These are phyloP conservation scores for Rachycentron canadum DNA, from an alignment of 2,797 vertebrate species.

Conservation along the genomic window DNA sequence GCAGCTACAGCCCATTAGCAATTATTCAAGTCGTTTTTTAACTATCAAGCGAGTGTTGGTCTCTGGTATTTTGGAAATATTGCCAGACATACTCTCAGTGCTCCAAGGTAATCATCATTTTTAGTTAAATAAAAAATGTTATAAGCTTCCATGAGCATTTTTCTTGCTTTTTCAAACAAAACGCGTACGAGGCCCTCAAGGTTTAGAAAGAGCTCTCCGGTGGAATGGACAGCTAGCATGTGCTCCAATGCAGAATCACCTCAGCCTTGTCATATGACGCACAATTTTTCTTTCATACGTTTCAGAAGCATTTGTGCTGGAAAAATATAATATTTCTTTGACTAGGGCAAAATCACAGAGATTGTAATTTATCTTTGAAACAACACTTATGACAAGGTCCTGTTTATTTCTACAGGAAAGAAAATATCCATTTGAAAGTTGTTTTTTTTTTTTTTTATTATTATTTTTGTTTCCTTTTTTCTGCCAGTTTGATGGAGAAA, in stretches of 20 bases:
- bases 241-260: constrained; percentile 37
- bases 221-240: constrained; percentile 37
- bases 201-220: constrained; percentile 30
- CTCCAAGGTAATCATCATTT: constrained; percentile 39
- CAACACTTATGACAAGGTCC: constrained; percentile 64
- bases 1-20: constrained; percentile 3
- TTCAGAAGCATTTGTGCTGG: constrained; percentile 39
- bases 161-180: constrained; percentile 3
- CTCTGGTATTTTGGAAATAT: constrained; percentile 9
- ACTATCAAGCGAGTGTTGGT: constrained; percentile 6
- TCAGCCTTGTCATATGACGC: constrained; percentile 66
- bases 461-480: constrained; percentile 46
- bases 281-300: constrained; percentile 48
- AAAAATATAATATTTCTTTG: constrained; percentile 48
- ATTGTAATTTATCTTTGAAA: constrained; percentile 69
- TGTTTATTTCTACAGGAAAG: constrained; percentile 57
- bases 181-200: constrained; percentile 16
- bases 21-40: constrained; percentile 1
- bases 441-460: constrained; percentile 57
- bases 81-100: constrained; percentile 4
- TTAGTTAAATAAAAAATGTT: constrained; percentile 19
- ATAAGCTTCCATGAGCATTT: constrained; percentile 4
- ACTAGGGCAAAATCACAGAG: constrained; percentile 31
- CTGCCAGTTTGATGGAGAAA: constrained; percentile 33
- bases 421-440: constrained; percentile 43